Base-by-base conservation (phyloP, 2,888 invertebrate species). In the Drosophila sordidula region DNA sequence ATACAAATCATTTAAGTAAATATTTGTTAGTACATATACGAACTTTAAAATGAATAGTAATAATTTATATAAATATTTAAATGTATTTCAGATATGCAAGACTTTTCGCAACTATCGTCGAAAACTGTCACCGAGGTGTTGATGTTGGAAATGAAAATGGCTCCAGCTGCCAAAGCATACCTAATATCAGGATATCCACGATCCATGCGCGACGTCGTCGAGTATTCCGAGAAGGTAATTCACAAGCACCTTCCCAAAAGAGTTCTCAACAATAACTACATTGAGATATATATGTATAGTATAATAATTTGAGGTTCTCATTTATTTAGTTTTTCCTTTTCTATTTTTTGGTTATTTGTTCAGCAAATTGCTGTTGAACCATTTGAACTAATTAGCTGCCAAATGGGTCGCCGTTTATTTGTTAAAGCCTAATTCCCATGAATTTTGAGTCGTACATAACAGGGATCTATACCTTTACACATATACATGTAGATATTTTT, bases 91-190 rank as follows among this genome's bases (percentile, higher is more conserved):
- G 97, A 97, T 90, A 96, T 97, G 95, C 96, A 96, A 93, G 97
- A 97, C 93, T 97, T 97, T 92, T 96, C 96, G 70, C 95, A 95
- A 89, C 93, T 97, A 69, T 96, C 97, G 71, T 97, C 97, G 87
- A 96, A 95, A 92, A 97, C 97, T 2, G 97, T 97, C 57, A 96
- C 97, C 1, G 97, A 97, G 92, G 97, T 97, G 5, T 94, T 97
- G 64, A 97, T 97, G 97, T 93, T 97, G 90, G 97, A 97, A 93
- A 97, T 97, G 95, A 97, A 97, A 93, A 97, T 97, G 97, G 96
- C 97, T 67, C 97, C 96, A 67, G 95, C 95, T 69, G 96, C 97
- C 78, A 97, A 96, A 93, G 96, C 97, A 0, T 97, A 96, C 93
- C 94, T 98, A 57, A 95, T 97, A 70, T 97, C 97, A 55, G 97